Evolutionary conservation across 2,888 invertebrate species (phyloP), one percentile per base, ranked within the genome.

Genomic region (Phaedon cochleariae): DNA sequence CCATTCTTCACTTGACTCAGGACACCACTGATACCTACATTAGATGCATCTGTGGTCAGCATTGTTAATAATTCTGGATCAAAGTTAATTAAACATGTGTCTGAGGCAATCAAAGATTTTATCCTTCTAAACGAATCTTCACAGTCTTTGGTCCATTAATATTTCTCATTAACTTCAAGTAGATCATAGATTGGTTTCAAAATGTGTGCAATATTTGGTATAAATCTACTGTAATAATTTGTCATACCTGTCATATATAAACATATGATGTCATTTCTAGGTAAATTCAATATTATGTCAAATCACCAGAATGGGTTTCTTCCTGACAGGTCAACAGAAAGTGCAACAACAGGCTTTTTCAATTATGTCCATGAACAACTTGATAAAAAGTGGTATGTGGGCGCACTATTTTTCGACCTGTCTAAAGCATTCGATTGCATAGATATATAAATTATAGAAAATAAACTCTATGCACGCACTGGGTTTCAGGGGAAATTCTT

Each of bases 201-300:
- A 9, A 64, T 22, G 7, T 1, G 15, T 1, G 70, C 49, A 6
- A 51, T 1, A n/a, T 64, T 62, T 18, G 55, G 59, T 15, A 70
- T 31, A 60, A 72, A 70, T 64, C 64, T 62, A 9, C 48, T 17
- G 26, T 65, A 72, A 51, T 67, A 72, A 57, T 63, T 67, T 12
- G 67, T 52, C 45, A 67, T 9, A 2, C 70, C 70, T 21, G 64
- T 12, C 41, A 68, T n/a, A n/a, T n/a, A n/a, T n/a, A n/a, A n/a
- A n/a, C n/a, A n/a, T n/a, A n/a, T n/a, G n/a, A n/a, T n/a, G n/a
- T n/a, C n/a, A n/a, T n/a, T n/a, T n/a, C n/a, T n/a, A n/a, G n/a
- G n/a, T n/a, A n/a, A n/a, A n/a, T n/a, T n/a, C n/a, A n/a, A n/a
- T n/a, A n/a, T n/a, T n/a, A n/a, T n/a, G n/a, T n/a, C n/a, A n/a